These are phyloP conservation scores for Polypterus bichir DNA, from an alignment of 2,113 vertebrate genomes.

Conservation along the genomic window DNA sequence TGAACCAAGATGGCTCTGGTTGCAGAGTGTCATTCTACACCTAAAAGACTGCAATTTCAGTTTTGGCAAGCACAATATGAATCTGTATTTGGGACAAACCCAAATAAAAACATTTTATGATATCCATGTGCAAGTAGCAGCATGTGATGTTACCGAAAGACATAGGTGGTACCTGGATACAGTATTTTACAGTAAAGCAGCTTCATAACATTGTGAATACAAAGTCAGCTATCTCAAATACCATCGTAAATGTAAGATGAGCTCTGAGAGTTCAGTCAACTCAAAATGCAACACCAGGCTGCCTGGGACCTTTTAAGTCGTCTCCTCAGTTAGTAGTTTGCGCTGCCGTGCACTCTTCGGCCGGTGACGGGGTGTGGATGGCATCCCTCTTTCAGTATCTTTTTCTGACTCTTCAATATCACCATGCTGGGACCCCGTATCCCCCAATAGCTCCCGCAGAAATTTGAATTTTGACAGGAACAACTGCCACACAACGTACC, in stretches of 20 bases:
- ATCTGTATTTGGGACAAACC: background rate
- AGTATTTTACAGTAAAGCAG: background rate
- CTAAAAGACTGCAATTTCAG: background rate
- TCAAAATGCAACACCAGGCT: slow-evolving; percentile 1
- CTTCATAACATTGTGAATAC: too few relatives aligned
- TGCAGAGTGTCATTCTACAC: background rate
- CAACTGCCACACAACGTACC: slow-evolving; percentile 97
- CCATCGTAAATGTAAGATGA: too few relatives aligned
- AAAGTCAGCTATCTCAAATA: too few relatives aligned
- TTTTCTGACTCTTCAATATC: slow-evolving; percentile 67
- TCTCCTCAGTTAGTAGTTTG: slow-evolving; percentile 45
- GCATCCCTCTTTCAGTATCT: slow-evolving; percentile 50
- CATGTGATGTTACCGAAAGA: background rate
- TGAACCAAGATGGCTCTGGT: too few relatives aligned
- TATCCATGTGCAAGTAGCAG: background rate
- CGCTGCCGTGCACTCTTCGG: slow-evolving; percentile 66
- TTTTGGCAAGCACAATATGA: background rate
- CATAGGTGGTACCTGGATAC: background rate
- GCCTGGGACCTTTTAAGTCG: slow-evolving; percentile 33
- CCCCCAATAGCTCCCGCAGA: slow-evolving; percentile 84
- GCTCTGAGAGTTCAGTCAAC: background rate
- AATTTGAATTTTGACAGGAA: slow-evolving; percentile 98
- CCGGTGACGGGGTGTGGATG: slow-evolving; percentile 40
- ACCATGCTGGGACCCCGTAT: slow-evolving; percentile 71
- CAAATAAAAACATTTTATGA: background rate